Percentiles rank a stretch among this genome's conserved stretches.
Evolutionary conservation across 1,140 invertebrate genomes (phyloP).

Genomic region (Nasonia longicornis): DNA sequence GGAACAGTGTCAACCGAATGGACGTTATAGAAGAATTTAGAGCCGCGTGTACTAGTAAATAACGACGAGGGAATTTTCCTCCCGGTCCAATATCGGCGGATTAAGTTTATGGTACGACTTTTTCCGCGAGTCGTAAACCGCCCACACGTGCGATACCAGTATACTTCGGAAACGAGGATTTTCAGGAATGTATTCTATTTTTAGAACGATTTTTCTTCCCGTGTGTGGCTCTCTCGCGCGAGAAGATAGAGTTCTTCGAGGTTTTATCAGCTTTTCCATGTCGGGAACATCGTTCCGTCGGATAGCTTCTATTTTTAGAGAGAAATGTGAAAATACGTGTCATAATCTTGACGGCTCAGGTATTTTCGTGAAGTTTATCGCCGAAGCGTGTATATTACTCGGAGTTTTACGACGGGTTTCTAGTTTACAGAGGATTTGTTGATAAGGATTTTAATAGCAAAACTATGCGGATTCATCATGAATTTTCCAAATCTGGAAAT

Average conservation of each 20-base stretch:
- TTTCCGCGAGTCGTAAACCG: too few species aligned
- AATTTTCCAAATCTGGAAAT: too few species aligned
- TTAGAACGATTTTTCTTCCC: not conserved
- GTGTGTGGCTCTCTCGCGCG: not conserved
- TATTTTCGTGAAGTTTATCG: conserved; percentile 1
- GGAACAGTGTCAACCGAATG: not conserved
- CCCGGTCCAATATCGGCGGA: too few species aligned
- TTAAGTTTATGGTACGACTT: too few species aligned
- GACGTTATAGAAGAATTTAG: not conserved
- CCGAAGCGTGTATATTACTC: too few species aligned
- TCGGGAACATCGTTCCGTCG: too few species aligned
- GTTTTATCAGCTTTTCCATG: not conserved
- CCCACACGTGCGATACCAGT: too few species aligned
- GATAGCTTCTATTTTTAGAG: not conserved
- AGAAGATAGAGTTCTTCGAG: not conserved
- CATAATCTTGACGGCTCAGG: not conserved
- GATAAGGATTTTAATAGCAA: not conserved
- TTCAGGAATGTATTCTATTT: not conserved
- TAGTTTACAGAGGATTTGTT: too few species aligned
- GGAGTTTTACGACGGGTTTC: too few species aligned
- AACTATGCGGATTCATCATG: not conserved
- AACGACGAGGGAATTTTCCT: too few species aligned
- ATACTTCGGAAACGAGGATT: not conserved
- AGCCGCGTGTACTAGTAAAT: too few species aligned
- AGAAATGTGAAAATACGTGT: not conserved